A percentile compares a stretch with the other conserved stretches of the same genome.
phyloP scores from a whole-genome alignment of 1,140 invertebrate genomes.

The Neuroterus valhalla region DNA sequence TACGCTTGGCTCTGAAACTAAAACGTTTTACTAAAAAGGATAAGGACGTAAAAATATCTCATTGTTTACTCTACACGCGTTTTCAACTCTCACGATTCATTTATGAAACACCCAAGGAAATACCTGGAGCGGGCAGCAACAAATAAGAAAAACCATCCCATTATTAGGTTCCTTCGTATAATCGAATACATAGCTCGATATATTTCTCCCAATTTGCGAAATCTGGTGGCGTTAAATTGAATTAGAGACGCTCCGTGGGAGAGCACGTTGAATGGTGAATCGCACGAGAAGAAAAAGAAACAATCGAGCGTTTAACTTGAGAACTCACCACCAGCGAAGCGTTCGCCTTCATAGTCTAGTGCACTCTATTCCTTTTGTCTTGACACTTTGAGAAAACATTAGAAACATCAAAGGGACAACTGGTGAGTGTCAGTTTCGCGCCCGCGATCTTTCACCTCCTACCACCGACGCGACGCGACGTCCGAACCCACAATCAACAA shows the following conservation, averaged over 20 bases:
- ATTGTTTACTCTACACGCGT: no score
- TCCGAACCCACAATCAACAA: conserved; percentile 8
- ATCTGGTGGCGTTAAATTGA: conserved; percentile 16
- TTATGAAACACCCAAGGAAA: no score
- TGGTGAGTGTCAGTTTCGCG: conserved; percentile 23
- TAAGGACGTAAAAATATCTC: no score
- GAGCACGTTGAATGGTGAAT: not conserved
- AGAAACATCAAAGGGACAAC: conserved; percentile 18
- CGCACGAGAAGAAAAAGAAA: conserved; percentile 16
- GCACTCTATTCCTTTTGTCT: not conserved
- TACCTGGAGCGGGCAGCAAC: no score
- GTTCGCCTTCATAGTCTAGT: not conserved
- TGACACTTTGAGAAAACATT: conserved; percentile 15
- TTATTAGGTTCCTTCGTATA: not conserved
- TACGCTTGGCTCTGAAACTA: no score
- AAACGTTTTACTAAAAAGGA: no score
- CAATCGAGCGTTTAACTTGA: not conserved
- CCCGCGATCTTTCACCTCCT: conserved; percentile 16
- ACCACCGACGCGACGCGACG: conserved; percentile 15
- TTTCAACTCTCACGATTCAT: no score
- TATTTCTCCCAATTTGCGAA: not conserved
- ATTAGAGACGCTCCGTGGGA: not conserved
- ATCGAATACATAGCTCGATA: not conserved
- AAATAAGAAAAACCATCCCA: no score
- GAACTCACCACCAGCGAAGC: no score